Percentiles rank a stretch among this genome's conserved stretches.
Evolutionary conservation across 1,140 invertebrate species (phyloP).

Genomic region (Aphelinus certus): DNA sequence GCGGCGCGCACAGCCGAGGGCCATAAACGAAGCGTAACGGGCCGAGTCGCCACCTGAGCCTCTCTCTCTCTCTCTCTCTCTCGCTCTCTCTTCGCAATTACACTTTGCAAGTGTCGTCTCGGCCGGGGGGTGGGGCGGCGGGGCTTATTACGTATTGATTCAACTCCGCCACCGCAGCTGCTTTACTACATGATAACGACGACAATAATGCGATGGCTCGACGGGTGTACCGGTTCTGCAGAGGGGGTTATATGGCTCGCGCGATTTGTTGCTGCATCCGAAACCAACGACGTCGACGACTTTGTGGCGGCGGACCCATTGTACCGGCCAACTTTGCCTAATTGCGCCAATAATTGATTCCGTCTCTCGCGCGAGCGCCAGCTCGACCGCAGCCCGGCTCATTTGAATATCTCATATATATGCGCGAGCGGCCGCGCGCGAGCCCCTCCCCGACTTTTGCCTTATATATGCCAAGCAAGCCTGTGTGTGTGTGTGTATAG

Average conservation of each 20-base stretch:
- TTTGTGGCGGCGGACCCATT: no score
- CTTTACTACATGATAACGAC: conserved; percentile 24
- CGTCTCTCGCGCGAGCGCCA: neutral
- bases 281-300: neutral
- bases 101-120: neutral
- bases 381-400: neutral
- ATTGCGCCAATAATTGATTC: conserved; percentile 40
- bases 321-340: conserved; percentile 25
- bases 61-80: conserved; percentile 23
- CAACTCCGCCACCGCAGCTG: neutral
- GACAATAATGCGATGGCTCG: neutral
- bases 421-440: conserved; percentile 4
- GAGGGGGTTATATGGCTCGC: neutral
- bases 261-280: neutral
- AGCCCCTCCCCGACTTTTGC: no score
- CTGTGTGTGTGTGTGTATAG: neutral
- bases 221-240: neutral
- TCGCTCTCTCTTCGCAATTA: conserved; percentile 22
- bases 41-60: conserved; percentile 31
- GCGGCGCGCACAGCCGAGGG: conserved; percentile 7
- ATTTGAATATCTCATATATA: conserved; percentile 34
- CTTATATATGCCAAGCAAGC: neutral
- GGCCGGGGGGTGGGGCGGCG: no score
- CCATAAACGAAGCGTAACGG: conserved; percentile 31
- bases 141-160: conserved; percentile 25